These are phyloP conservation scores for Coptodon bakossiorum DNA, from an alignment of 2,113 vertebrate species.

Conservation along the genomic window DNA sequence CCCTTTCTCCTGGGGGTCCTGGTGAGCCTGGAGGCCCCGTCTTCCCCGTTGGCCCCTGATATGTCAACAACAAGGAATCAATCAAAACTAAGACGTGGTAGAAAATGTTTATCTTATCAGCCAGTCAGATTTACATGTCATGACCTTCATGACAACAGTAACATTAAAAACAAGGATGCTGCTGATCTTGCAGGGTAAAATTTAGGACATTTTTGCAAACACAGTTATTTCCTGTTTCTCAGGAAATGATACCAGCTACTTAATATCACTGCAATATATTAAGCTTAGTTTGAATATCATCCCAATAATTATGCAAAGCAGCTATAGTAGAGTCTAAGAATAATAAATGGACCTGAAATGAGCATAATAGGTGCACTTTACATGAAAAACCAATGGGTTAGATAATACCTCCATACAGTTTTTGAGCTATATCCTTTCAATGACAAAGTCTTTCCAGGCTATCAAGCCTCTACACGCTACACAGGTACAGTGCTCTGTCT, in stretches of 20 bases:
- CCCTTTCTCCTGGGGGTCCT: constrained; percentile 72
- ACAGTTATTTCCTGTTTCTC: background rate
- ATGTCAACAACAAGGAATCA: background rate
- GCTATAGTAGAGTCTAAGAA: background rate
- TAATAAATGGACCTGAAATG: background rate
- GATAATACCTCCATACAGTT: background rate
- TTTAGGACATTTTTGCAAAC: background rate
- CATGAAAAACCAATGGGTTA: background rate
- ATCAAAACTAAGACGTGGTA: background rate
- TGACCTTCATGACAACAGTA: background rate
- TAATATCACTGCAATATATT: background rate
- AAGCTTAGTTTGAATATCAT: background rate
- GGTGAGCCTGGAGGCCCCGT: constrained; percentile 64
- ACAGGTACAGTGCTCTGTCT: background rate
- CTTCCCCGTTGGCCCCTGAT: constrained; percentile 74
- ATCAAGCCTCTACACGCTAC: too few relatives aligned
- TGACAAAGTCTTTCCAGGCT: background rate
- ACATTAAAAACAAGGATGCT: background rate
- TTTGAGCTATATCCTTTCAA: background rate
- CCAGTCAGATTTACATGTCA: background rate
- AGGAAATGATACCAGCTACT: background rate
- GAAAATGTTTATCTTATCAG: background rate
- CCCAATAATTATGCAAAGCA: background rate
- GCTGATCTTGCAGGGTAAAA: background rate
- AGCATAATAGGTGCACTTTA: background rate